Percentiles rank a stretch among this genome's conserved stretches.
phyloP scores from a whole-genome alignment of 2,888 invertebrate species.

The Eremobia ochroleuca region DNA sequence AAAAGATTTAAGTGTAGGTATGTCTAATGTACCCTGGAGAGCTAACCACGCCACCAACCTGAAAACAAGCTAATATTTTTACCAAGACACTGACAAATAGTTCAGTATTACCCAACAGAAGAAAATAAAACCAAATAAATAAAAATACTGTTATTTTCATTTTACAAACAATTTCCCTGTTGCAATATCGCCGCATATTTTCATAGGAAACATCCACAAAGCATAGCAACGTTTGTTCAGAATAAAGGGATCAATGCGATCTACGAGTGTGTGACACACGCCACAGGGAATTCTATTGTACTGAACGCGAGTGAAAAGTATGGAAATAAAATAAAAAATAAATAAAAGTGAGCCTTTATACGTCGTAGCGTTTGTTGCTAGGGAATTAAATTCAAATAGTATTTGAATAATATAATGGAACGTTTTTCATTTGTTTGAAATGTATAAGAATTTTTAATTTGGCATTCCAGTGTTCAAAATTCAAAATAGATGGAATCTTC shows the following conservation, averaged over 20 bases:
- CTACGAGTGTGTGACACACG: background rate
- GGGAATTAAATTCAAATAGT: slow-evolving; percentile 20
- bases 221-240: slow-evolving; percentile 9
- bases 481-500: background rate
- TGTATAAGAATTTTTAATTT: background rate
- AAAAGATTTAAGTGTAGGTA: too few species aligned
- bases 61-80: too few species aligned
- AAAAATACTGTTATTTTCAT: background rate
- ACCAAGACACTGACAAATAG: too few species aligned
- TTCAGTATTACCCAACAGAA: too few species aligned
- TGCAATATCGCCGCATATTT: slow-evolving; percentile 14
- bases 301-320: background rate
- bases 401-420: background rate
- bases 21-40: too few species aligned
- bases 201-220: slow-evolving; percentile 25
- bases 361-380: background rate
- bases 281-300: background rate
- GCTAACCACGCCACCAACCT: too few species aligned
- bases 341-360: background rate
- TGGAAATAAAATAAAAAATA: slow-evolving; percentile 16
- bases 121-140: background rate
- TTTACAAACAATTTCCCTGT: background rate
- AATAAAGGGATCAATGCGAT: slow-evolving; percentile 14
- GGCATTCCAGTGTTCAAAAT: background rate
- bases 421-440: background rate